Evolutionary conservation across 2,888 invertebrate species (phyloP).

Genomic region (Epinotia brunnichana): DNA sequence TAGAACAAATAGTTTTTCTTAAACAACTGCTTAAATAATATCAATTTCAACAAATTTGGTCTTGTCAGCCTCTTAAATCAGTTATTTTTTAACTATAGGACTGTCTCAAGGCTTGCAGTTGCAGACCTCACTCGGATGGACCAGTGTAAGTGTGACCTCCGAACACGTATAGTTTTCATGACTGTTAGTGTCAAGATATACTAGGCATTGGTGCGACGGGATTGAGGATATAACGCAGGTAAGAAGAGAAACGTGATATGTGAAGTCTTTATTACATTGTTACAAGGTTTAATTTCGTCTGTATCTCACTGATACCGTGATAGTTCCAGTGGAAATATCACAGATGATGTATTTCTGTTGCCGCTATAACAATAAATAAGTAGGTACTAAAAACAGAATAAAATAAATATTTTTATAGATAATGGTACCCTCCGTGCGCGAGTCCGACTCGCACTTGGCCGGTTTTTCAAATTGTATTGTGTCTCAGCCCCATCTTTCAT

Average conservation of each 20-base stretch:
- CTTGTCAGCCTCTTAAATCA: constrained; percentile 1
- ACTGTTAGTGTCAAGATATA: neutral
- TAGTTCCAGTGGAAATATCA: too few relatives aligned
- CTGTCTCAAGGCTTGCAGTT: neutral
- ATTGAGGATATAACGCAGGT: neutral
- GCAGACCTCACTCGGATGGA: neutral
- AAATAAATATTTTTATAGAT: too few relatives aligned
- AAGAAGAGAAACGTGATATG: neutral
- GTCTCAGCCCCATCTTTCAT: constrained; percentile 4
- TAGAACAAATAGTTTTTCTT: too few relatives aligned
- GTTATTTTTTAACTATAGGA: neutral
- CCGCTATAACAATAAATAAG: too few relatives aligned
- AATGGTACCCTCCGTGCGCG: too few relatives aligned
- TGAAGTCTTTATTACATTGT: neutral
- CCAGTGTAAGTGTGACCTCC: neutral
- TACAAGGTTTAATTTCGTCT: neutral
- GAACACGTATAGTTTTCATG: neutral
- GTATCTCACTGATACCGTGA: too few relatives aligned
- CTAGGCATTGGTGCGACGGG: neutral
- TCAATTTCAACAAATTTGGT: too few relatives aligned
- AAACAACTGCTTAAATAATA: too few relatives aligned
- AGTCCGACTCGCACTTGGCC: too few relatives aligned
- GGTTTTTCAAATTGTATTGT: constrained; percentile 4
- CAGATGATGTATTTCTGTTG: too few relatives aligned
- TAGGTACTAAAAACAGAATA: too few relatives aligned